These are phyloP conservation scores for Seison nebaliae DNA, from an alignment of 1,140 invertebrate genomes.

Conservation along the genomic window DNA sequence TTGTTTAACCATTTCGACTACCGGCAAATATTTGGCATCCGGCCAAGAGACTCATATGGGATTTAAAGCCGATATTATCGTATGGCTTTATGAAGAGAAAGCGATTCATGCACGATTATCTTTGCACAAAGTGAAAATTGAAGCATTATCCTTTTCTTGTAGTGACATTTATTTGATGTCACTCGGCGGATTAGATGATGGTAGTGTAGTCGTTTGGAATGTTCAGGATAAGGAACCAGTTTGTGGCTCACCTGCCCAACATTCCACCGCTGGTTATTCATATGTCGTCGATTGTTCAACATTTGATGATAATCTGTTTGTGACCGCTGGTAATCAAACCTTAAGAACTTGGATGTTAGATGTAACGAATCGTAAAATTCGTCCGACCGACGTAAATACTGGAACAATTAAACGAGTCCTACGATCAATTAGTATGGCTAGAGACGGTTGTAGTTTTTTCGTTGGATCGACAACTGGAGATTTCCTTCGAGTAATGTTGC, in stretches of 20 bases:
- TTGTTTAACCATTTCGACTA: conserved; percentile 45
- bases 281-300: conserved; percentile 22
- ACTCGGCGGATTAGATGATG: conserved; percentile 59
- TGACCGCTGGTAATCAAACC: conserved; percentile 33
- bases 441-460: conserved; percentile 28
- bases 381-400: conserved; percentile 38
- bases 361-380: conserved; percentile 38
- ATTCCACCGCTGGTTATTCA: conserved; percentile 26
- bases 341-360: conserved; percentile 48
- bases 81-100: conserved; percentile 49
- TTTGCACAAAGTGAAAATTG: conserved; percentile 54
- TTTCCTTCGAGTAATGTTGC: conserved; percentile 27
- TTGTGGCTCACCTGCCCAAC: conserved; percentile 29
- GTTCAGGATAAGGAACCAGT: conserved; percentile 21
- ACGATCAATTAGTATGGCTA: conserved; percentile 24
- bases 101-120: conserved; percentile 39
- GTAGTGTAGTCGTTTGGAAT: conserved; percentile 31
- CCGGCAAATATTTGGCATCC: conserved; percentile 51
- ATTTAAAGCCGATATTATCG: conserved; percentile 53
- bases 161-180: conserved; percentile 52
- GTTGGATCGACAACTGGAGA: conserved; percentile 56
- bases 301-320: conserved; percentile 22
- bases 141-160: conserved; percentile 49
- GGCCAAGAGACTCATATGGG: conserved; percentile 65
- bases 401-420: conserved; percentile 27